phyloP scores from a whole-genome alignment of 2,797 vertebrate genomes.

The Anabas testudineus region DNA sequence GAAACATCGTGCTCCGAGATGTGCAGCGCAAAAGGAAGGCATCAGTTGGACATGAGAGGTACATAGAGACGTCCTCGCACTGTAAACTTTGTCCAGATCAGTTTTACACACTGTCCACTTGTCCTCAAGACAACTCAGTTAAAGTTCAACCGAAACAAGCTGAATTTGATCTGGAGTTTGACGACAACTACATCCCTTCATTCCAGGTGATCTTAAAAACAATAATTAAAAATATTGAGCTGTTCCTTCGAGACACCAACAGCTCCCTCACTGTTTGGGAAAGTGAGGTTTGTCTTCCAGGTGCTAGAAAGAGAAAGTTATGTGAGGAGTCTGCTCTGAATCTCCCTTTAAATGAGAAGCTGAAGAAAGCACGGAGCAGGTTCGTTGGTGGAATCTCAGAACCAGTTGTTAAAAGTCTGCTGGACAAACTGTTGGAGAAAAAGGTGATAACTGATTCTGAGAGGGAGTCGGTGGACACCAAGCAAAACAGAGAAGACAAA shows the following conservation, averaged over 20 bases:
- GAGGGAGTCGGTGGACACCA: neutral
- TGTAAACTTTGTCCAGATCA: no score
- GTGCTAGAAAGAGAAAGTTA: neutral
- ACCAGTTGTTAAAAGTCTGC: slow-evolving; percentile 33
- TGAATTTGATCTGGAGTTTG: no score
- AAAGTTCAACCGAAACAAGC: no score
- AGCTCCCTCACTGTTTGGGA: slow-evolving; percentile 18
- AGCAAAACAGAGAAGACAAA: neutral
- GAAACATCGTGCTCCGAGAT: no score
- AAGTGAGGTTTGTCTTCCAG: slow-evolving; percentile 8
- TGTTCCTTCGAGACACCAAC: slow-evolving; percentile 1
- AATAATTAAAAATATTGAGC: neutral
- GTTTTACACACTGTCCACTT: no score
- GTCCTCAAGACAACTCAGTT: no score
- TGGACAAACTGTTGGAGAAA: slow-evolving; percentile 38
- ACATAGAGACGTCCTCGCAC: no score
- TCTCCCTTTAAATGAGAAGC: neutral
- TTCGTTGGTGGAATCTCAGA: slow-evolving; percentile 7
- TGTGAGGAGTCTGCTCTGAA: neutral
- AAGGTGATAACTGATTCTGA: slow-evolving; percentile 21
- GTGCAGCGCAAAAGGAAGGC: no score
- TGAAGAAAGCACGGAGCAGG: neutral
- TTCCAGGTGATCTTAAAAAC: no score
- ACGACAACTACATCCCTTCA: no score
- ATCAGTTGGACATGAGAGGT: no score